Base-by-base conservation (phyloP, 2,797 vertebrate genomes). In the Poecile montanus region DNA sequence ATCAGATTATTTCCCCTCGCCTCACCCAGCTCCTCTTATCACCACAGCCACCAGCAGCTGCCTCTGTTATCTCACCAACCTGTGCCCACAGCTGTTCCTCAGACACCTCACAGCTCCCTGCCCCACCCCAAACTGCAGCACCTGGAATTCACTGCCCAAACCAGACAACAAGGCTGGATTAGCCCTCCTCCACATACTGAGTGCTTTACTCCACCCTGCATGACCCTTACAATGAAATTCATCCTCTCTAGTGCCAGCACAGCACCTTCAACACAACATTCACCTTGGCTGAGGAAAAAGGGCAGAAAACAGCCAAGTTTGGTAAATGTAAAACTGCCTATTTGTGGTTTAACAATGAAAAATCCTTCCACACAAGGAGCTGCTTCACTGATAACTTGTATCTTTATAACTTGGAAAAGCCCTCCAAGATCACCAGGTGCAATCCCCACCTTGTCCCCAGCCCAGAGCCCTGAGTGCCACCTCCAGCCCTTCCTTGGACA, bases 191-290 rank as follows among this genome's bases (percentile, higher is more conserved):
- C 51, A 25, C 38, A 16, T 6, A 6, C 26, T n/a, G 10, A 4
- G 20, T 4, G 23, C 14, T 44, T 77, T 6, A 23, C 38, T 45
- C 40, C 16, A 4, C 34, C 36, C 71, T 10, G 16, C 36, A 3
- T 1, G 6, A 47, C 47, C 60, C 40, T 25, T 4, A 6, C 22
- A 18, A 10, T 5, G 25, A 67, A 81, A 79, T 30, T 34, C 27
- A 13, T n/a, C 42, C n/a, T 54, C 17, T 32, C 19, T 42, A 13
- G 16, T 30, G 67, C 50, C 48, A 51, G 16, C 3, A 2, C 4
- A 25, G 48, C 32, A 20, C 36, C 60, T 72, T 25, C 20, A 22
- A 38, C 0, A 2, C 57, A 60, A 67, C 0, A 1, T 1, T 13
- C 0, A 1, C 14, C 45, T n/a, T 4, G 38, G 56, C 1, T 48